phyloP scores from a whole-genome alignment of 2,797 vertebrate genomes.

The Acanthis flammea region DNA sequence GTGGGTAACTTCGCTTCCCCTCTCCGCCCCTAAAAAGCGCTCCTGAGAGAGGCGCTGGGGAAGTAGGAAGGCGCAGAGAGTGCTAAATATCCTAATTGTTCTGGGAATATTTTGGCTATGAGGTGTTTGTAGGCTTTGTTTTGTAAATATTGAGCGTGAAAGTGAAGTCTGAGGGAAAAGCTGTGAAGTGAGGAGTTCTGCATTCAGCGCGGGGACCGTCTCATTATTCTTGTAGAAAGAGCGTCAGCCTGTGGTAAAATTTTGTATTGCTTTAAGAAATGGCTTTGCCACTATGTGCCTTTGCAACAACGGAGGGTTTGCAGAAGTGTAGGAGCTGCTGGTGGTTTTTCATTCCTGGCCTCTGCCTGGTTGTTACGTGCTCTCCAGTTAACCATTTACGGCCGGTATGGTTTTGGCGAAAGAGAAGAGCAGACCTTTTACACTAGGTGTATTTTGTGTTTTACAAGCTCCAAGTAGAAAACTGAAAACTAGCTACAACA shows the following conservation, averaged over 20 bases:
- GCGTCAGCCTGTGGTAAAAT: conserved; percentile 81
- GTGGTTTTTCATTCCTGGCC: neutral
- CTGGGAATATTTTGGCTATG: neutral
- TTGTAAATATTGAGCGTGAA: conserved; percentile 19
- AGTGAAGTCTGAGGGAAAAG: conserved; percentile 54
- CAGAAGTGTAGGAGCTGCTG: conserved; percentile 28
- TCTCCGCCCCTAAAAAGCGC: fast-evolving
- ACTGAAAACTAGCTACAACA: neutral
- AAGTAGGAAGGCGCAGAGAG: neutral
- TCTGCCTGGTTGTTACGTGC: neutral
- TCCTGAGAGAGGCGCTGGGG: neutral
- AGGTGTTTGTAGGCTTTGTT: conserved; percentile 23
- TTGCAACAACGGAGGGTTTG: neutral
- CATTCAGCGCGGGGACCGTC: neutral
- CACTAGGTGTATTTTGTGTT: neutral
- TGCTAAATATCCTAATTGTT: neutral
- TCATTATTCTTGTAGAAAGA: conserved; percentile 78
- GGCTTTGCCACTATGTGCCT: conserved; percentile 12
- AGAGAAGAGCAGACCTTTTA: neutral
- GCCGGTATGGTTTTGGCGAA: fast-evolving
- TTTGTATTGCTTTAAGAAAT: conserved; percentile 71
- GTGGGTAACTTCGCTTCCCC: neutral
- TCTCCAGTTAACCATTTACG: neutral
- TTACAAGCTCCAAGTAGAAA: neutral
- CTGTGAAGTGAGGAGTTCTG: conserved; percentile 53